phyloP scores from a whole-genome alignment of 1,140 invertebrate species.

The Drosophila equinoxialis region DNA sequence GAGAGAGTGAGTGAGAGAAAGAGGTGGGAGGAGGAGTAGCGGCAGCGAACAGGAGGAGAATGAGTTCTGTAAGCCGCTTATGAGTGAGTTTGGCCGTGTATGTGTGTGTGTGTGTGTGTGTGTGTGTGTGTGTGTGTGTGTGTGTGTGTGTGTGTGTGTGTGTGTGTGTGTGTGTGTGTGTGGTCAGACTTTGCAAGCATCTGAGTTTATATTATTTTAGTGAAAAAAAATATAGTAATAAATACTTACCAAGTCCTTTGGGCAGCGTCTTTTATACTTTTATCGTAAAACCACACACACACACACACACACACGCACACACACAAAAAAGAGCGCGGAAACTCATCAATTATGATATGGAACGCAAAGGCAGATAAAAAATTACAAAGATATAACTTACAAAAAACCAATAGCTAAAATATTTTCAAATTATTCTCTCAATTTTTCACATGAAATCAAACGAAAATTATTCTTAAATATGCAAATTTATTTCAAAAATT shows the following conservation, averaged over 20 bases:
- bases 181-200: slow-evolving; percentile 59
- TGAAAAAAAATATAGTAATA: slow-evolving; percentile 49
- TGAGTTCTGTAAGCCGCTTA: slow-evolving; percentile 70
- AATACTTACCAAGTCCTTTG: slow-evolving; percentile 35
- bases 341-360: slow-evolving; percentile 1
- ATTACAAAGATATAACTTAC: not conserved
- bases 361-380: not conserved
- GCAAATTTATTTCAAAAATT: too few species aligned
- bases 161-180: slow-evolving; percentile 40
- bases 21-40: not conserved
- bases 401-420: not conserved
- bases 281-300: slow-evolving; percentile 42
- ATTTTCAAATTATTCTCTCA: too few species aligned
- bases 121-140: not conserved
- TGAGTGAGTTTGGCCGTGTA: slow-evolving; percentile 26
- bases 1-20: too few species aligned
- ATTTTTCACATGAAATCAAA: too few species aligned
- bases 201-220: slow-evolving; percentile 69
- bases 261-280: slow-evolving; percentile 61
- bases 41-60: slow-evolving; percentile 6
- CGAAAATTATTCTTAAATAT: too few species aligned
- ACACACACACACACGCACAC: too few species aligned
- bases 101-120: slow-evolving; percentile 1
- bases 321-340: not conserved
- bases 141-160: too few species aligned